Base-by-base conservation (phyloP, 2,888 invertebrate genomes). In the Ypsolopha scabrella region DNA sequence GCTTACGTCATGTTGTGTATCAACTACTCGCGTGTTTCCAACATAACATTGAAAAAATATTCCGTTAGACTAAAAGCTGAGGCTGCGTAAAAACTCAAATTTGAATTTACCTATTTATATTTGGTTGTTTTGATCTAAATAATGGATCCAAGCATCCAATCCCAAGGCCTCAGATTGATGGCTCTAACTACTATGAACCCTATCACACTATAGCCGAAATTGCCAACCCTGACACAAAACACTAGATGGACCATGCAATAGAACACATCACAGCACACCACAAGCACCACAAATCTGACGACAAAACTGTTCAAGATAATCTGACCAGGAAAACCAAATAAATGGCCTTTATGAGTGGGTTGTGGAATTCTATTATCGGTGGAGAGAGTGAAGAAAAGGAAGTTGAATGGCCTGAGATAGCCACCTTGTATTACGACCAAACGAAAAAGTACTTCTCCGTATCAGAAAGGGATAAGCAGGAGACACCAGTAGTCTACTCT, bases 391-490 rank as follows among this genome's bases (percentile, higher is more conserved):
- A 43, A 13, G 33, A 36, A 24, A 85, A 79, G 54, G 80, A 80
- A 52, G 62, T 67, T 1, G 60, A 60, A 45, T 85, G 82, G 81
- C 72, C 72, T 48, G 88, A 89, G 55, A 53, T 81, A 13, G 78
- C 87, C n/a, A 77, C 68, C 47, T 68, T 89, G 49, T 90, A 88
- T 67, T 68, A 87, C 54, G 87, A 88, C 60, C 77, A 75, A 45
- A 81, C 70, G 48, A 90, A 90, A 73, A 92, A 93, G 72, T 88
- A 86, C 60, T 79, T 92, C 61, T 90, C 92, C 10, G 88, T 91
- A 59, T 92, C 92, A 41, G 90, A 90, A 62, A 65, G 87, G 50
- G 92, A 93, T 65, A 83, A 80, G 58, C 88, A 90, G 60, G 91
- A 86, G 56, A 70, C 69, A 37, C 89, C 92, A 0, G 85, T 91